Base-by-base conservation (phyloP, 2,888 invertebrate species). In the Ectemnius continuus region DNA sequence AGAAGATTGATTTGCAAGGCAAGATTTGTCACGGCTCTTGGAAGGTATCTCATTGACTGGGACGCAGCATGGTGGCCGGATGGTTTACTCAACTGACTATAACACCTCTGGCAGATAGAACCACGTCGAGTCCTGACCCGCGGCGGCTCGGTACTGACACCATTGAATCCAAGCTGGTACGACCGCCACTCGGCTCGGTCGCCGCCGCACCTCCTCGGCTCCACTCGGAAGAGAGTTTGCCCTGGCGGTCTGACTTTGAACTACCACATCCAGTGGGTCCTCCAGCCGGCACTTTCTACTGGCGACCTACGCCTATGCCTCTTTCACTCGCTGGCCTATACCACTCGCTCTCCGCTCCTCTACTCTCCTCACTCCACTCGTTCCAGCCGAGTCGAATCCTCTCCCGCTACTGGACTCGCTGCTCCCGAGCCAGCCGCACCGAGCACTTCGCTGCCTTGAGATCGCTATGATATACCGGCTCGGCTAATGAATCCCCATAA, bases 71-170 rank as follows among this genome's bases (percentile, higher is more conserved):
- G 61, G 23, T 67, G 14, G 67, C 8, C 8, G 52, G 26, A 52
- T 65, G 58, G 76, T 14, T 14, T 26, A 59, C 23, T 56, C 63
- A 64, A 5, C 18, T 61, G 45, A 47, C 59, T 23, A 73, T 5
- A 60, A 70, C 62, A 11, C 56, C 45, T 64, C 62, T 16, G 11
- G 11, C 4, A 60, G 47, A 70, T 62, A 69, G 71, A 81, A 61
- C 81, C 86, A 86, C 88, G 87, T 88, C 89, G 84, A 87, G 88
- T 86, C 87, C 86, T 86, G 86, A 86, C 88, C 88, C 86, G 87
- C 83, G 84, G 84, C 87, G 89, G 88, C 88, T 89, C 89, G 88
- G 86, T 86, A 89, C 89, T 89, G 88, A 89, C 87, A 82, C 87
- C 88, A 89, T 89, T 88, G 85, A 87, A 84, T 78, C 82, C 74